These are phyloP conservation scores for Odocoileus virginianus DNA, from an alignment of 2,113 vertebrate genomes.

Conservation along the genomic window DNA sequence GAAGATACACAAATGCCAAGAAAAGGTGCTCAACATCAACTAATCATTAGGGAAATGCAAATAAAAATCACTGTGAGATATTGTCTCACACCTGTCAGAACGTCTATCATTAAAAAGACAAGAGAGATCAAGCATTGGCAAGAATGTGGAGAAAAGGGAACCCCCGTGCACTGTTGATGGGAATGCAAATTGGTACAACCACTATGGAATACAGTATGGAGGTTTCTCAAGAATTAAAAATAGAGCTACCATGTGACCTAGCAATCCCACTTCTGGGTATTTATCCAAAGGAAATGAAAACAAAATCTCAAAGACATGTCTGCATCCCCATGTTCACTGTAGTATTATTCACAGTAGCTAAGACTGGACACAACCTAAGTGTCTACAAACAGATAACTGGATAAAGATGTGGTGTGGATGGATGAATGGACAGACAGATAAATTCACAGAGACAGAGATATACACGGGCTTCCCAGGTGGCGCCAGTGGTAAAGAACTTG, in stretches of 20 bases:
- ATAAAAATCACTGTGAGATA: background rate
- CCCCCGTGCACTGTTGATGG: background rate
- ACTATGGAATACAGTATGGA: background rate
- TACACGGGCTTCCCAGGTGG: background rate
- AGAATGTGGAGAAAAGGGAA: background rate
- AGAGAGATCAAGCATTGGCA: background rate
- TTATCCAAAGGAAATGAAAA: background rate
- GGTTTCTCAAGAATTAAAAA: background rate
- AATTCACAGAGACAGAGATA: background rate
- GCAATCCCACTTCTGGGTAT: background rate
- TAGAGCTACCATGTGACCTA: background rate
- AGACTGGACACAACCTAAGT: background rate
- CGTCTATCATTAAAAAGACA: background rate
- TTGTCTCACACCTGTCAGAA: background rate
- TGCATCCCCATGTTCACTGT: background rate
- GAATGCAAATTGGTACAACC: background rate
- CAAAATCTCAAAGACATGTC: background rate
- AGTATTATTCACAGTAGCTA: background rate
- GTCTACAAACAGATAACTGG: background rate
- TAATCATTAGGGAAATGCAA: background rate
- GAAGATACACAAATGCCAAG: background rate
- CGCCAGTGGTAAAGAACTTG: background rate
- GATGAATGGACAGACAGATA: background rate
- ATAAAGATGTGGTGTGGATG: background rate
- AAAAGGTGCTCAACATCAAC: background rate